Conservation (phyloP, 2,797 vertebrate species). For the Triplophysa bombifrons region DNA sequence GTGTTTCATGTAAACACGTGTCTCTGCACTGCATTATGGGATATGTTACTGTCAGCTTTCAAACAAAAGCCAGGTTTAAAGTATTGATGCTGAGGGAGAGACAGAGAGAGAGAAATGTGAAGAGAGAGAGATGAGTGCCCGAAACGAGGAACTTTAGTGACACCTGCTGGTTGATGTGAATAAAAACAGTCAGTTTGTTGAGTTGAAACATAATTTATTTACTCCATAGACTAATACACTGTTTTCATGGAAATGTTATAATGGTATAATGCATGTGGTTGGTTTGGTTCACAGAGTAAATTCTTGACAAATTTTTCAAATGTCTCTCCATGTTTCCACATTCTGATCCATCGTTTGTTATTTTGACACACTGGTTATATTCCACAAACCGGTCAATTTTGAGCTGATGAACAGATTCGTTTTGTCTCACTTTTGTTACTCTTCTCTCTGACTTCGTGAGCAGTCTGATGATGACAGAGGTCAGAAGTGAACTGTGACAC, state of each 20-base stretch:
- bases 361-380: not conserved
- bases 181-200: not conserved
- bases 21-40: constrained; percentile 25
- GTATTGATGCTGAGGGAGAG: not conserved
- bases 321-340: not conserved
- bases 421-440: not conserved
- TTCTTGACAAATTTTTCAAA: no score
- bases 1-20: not conserved
- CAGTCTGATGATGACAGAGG: constrained; percentile 58
- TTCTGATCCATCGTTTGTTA: not conserved
- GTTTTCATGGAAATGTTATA: no score
- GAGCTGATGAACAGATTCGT: not conserved
- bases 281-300: no score
- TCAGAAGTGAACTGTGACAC: constrained; percentile 62
- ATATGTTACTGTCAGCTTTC: constrained; percentile 25
- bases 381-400: not conserved
- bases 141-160: constrained; percentile 55
- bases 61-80: not conserved
- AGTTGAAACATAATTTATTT: not conserved
- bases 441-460: not conserved
- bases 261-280: no score
- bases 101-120: not conserved
- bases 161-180: constrained; percentile 66
- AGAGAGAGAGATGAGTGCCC: not conserved
- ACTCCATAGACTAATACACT: not conserved